A percentile compares a stretch with the other conserved stretches of the same genome.
Conservation (phyloP, 2,797 vertebrate genomes). For the Psittacula derbiana region DNA sequence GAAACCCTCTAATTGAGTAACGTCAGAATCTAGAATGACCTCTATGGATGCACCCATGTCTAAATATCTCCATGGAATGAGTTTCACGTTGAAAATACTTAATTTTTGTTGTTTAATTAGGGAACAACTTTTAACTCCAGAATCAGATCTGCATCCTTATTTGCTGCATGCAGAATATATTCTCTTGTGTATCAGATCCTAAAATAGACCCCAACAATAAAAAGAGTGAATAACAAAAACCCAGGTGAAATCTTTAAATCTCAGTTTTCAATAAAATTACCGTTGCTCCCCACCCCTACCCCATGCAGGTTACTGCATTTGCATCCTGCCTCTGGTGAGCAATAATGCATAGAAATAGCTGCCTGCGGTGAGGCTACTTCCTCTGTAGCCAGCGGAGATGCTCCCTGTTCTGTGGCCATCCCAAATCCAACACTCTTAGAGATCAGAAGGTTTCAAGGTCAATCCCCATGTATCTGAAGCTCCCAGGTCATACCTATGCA, state of each 20-base stretch:
- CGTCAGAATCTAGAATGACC: neutral
- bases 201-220: neutral
- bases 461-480: rapidly evolving
- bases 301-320: neutral
- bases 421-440: neutral
- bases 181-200: neutral
- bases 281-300: neutral
- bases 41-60: neutral
- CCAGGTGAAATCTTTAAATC: neutral
- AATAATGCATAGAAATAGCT: rapidly evolving
- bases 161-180: neutral
- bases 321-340: neutral
- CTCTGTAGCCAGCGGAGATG: neutral
- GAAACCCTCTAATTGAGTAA: neutral
- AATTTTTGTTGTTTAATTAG: neutral
- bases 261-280: neutral
- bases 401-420: neutral
- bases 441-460: neutral
- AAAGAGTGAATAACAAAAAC: neutral
- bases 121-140: neutral
- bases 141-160: neutral
- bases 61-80: neutral
- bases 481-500: rapidly evolving
- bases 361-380: rapidly evolving
- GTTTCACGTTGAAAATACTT: neutral